These are phyloP conservation scores for Mycteria americana DNA, from an alignment of 2,797 vertebrate species.

Conservation along the genomic window DNA sequence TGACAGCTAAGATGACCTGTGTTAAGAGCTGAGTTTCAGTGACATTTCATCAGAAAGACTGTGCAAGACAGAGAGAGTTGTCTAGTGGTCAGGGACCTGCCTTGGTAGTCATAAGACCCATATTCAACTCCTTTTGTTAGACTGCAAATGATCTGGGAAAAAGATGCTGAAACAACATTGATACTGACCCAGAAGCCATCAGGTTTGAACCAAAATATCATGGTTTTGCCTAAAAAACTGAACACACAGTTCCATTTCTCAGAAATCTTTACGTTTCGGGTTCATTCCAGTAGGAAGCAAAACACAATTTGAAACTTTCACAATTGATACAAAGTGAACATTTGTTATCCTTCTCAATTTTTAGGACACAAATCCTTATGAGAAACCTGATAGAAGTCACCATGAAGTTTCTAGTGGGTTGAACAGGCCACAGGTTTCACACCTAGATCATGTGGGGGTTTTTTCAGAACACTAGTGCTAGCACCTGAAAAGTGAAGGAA, in stretches of 20 bases:
- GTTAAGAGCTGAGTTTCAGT: neutral
- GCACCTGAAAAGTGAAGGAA: neutral
- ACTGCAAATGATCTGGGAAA: neutral
- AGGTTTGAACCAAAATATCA: neutral
- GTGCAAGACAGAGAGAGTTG: neutral
- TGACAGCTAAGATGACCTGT: neutral
- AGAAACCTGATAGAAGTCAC: neutral
- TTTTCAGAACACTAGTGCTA: neutral
- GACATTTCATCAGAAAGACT: neutral
- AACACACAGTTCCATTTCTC: neutral
- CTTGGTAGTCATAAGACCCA: neutral
- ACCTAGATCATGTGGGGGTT: accelerated
- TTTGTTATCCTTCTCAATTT: neutral
- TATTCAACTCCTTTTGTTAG: neutral
- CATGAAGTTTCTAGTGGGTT: neutral
- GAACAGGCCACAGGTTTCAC: neutral
- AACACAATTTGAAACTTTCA: neutral
- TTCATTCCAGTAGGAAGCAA: neutral
- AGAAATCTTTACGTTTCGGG: neutral
- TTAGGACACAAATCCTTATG: neutral
- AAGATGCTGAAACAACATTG: neutral
- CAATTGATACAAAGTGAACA: neutral
- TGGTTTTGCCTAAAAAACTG: neutral
- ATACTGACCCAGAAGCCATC: neutral
- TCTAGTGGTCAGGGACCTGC: neutral